These are phyloP conservation scores for Petrocephalus sullivani DNA, from an alignment of 2,797 vertebrate species.

Conservation along the genomic window DNA sequence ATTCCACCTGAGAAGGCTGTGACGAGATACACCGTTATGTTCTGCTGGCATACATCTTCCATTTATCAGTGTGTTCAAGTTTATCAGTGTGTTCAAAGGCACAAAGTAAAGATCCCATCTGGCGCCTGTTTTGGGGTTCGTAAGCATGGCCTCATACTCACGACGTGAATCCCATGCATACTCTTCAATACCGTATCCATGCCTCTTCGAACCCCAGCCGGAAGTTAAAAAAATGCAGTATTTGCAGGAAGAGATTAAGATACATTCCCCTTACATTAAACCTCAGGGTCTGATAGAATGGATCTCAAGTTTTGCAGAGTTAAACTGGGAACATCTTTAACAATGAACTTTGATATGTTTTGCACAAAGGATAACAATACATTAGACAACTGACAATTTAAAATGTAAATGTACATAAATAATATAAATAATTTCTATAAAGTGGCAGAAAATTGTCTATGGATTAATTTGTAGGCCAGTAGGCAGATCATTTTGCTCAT, in stretches of 20 bases:
- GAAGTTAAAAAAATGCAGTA: background rate
- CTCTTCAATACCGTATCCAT: background rate
- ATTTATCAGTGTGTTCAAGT: background rate
- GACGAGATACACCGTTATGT: background rate
- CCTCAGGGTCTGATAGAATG: background rate
- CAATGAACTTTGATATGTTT: background rate
- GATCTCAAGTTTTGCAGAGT: background rate
- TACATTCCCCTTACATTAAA: background rate
- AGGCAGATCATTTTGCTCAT: too few relatives aligned
- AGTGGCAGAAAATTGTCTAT: background rate
- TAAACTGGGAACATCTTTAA: background rate
- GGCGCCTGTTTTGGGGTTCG: background rate
- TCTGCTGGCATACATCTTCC: background rate
- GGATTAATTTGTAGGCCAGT: too few relatives aligned
- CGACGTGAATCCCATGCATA: background rate
- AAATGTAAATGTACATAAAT: background rate
- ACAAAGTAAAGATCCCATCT: background rate
- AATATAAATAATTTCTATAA: background rate
- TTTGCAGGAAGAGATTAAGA: background rate
- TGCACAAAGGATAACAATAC: background rate
- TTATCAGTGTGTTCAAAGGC: background rate
- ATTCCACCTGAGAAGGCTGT: background rate
- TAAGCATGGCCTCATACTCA: background rate
- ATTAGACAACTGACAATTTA: background rate
- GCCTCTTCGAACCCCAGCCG: background rate